A percentile compares a stretch with the other conserved stretches of the same genome.
These are phyloP conservation scores for Mastacembelus armatus DNA, from an alignment of 2,797 vertebrate genomes.

Conservation along the genomic window DNA sequence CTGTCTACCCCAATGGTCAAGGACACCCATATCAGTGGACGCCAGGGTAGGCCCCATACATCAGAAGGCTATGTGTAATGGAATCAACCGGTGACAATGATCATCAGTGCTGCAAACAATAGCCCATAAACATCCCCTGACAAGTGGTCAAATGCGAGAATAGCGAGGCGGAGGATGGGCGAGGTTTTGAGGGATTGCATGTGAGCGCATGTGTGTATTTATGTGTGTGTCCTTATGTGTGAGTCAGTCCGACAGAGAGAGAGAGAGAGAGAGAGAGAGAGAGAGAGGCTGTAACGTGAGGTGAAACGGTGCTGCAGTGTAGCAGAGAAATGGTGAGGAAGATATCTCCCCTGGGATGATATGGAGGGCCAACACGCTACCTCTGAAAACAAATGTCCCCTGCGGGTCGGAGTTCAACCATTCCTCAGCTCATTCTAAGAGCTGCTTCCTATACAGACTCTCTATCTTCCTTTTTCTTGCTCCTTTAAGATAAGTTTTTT, in stretches of 20 bases:
- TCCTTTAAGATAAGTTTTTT: constrained; percentile 33
- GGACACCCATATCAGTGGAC: constrained; percentile 83
- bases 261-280: constrained; percentile 36
- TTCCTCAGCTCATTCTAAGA: constrained; percentile 48
- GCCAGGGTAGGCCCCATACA: constrained; percentile 82
- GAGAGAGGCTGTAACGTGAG: constrained; percentile 49
- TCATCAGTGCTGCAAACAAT: constrained; percentile 86
- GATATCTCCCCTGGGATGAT: constrained; percentile 54
- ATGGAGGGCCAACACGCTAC: constrained; percentile 34
- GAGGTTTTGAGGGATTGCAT: constrained; percentile 41
- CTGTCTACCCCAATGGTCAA: constrained; percentile 79
- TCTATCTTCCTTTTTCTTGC: constrained; percentile 16
- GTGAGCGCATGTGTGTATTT: constrained; percentile 13
- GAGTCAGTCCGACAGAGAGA: constrained; percentile 50
- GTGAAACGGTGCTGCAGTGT: constrained; percentile 36
- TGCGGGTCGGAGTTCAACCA: constrained; percentile 62
- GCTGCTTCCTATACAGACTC: constrained; percentile 28
- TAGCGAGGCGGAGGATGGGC: constrained; percentile 45
- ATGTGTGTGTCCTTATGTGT: background rate
- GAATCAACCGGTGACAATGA: constrained; percentile 86
- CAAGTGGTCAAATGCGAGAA: constrained; percentile 76
- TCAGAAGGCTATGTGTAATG: constrained; percentile 83
- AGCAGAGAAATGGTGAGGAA: constrained; percentile 58
- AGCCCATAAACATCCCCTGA: constrained; percentile 86
- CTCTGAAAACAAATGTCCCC: constrained; percentile 65